A percentile compares a stretch with the other conserved stretches of the same genome.
Evolutionary conservation across 2,888 invertebrate genomes (phyloP).

Genomic region (Sicus ferrugineus): DNA sequence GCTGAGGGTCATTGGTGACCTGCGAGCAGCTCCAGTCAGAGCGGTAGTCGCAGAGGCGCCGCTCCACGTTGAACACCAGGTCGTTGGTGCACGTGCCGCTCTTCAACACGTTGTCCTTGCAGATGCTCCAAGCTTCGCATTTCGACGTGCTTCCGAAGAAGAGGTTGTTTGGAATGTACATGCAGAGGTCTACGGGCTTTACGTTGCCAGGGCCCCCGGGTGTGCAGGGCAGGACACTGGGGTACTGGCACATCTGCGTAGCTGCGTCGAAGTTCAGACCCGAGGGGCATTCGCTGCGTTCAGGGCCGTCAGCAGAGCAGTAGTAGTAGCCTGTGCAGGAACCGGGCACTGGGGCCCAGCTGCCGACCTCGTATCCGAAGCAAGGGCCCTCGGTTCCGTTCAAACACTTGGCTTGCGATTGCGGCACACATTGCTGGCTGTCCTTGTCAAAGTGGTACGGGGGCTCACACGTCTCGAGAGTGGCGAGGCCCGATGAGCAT

Average conservation of each 20-base stretch:
- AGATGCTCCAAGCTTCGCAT: constrained; percentile 47
- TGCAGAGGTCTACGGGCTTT: constrained; percentile 42
- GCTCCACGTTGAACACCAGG: constrained; percentile 40
- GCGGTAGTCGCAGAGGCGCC: constrained; percentile 42
- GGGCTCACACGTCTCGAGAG: constrained; percentile 36
- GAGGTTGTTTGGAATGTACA: constrained; percentile 39
- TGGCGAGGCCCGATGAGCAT: constrained; percentile 42
- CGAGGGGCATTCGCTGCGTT: constrained; percentile 41
- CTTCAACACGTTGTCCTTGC: constrained; percentile 37
- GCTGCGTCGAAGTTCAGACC: constrained; percentile 47
- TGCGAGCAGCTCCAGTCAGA: constrained; percentile 45
- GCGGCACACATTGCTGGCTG: constrained; percentile 41
- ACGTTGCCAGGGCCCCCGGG: neutral
- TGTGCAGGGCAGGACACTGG: constrained; percentile 39
- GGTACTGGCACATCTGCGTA: constrained; percentile 44
- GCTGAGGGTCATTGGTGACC: constrained; percentile 41
- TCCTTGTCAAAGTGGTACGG: constrained; percentile 46
- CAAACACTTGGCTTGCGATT: constrained; percentile 39
- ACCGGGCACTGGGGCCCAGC: constrained; percentile 40
- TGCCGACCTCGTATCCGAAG: constrained; percentile 38
- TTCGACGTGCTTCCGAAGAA: constrained; percentile 47
- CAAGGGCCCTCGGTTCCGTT: constrained; percentile 40
- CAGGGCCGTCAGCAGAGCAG: constrained; percentile 41
- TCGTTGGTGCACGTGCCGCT: constrained; percentile 39
- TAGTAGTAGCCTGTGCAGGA: constrained; percentile 48